phyloP scores from a whole-genome alignment of 2,113 vertebrate species.

The Myanophis thanlyinensis region DNA sequence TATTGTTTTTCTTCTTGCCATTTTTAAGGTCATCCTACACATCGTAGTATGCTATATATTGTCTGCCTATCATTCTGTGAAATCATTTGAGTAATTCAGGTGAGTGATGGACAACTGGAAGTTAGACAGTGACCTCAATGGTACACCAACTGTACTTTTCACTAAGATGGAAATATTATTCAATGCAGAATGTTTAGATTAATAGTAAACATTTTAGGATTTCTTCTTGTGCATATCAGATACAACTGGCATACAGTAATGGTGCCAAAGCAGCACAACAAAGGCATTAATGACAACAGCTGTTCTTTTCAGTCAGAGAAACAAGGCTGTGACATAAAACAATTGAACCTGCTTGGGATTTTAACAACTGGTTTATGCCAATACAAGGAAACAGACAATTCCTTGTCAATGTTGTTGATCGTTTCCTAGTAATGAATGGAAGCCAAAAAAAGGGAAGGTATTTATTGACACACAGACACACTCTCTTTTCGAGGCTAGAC shows the following conservation, averaged over 20 bases:
- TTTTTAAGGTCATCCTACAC: not conserved
- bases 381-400: not conserved
- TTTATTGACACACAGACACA: not conserved
- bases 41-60: not conserved
- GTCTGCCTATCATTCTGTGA: not conserved
- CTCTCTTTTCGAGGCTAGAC: not conserved
- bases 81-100: not conserved
- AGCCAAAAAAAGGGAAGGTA: not conserved
- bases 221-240: not conserved
- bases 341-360: not conserved
- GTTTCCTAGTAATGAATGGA: constrained; percentile 24
- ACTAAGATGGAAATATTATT: not conserved
- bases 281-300: not conserved
- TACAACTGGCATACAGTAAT: not conserved
- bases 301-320: constrained; percentile 12
- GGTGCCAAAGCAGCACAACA: not conserved
- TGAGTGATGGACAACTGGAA: not conserved
- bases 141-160: not conserved
- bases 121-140: not conserved
- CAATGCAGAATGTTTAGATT: not conserved
- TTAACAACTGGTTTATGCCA: constrained; percentile 1
- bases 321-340: not conserved
- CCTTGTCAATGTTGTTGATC: constrained; percentile 10
- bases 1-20: not conserved
- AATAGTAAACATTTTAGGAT: not conserved